Conservation (phyloP, 2,113 vertebrate genomes). For the Dicrurus megarhynchus region DNA sequence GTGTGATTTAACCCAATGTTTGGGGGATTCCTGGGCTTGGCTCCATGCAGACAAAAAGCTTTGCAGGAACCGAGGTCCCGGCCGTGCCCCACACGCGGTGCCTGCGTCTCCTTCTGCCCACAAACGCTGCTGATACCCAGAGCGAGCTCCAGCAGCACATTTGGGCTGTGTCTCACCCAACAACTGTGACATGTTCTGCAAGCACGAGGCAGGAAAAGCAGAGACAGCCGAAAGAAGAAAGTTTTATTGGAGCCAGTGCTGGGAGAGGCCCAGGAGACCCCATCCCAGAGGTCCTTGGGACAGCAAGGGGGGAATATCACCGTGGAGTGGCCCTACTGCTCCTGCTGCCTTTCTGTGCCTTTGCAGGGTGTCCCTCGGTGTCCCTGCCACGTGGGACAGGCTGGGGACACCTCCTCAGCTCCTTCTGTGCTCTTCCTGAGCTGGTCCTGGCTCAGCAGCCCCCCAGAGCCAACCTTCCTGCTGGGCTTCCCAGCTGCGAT, state of each 20-base stretch:
- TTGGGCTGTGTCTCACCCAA: neutral
- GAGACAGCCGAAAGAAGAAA: rapidly evolving
- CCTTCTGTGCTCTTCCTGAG: neutral
- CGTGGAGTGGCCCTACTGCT: neutral
- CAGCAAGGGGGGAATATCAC: neutral
- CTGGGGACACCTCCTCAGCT: neutral
- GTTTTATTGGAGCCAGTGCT: rapidly evolving
- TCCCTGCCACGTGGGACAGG: neutral
- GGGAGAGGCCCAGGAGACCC: neutral
- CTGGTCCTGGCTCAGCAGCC: too few species aligned
- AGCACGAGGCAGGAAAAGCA: neutral
- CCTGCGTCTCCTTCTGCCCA: neutral
- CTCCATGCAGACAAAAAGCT: neutral
- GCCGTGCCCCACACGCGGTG: rapidly evolving
- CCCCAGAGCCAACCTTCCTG: neutral
- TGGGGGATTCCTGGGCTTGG: neutral
- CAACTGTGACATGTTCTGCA: rapidly evolving
- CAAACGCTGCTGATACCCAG: rapidly evolving
- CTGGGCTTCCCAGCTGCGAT: rapidly evolving
- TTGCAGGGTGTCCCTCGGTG: neutral
- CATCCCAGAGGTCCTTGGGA: neutral
- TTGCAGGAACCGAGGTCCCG: neutral
- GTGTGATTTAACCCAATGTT: neutral
- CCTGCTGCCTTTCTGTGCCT: neutral
- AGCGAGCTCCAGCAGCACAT: rapidly evolving